Evolutionary conservation across 2,113 vertebrate species (phyloP), one percentile per base, ranked within the genome.

Genomic region (Mastomys coucha): DNA sequence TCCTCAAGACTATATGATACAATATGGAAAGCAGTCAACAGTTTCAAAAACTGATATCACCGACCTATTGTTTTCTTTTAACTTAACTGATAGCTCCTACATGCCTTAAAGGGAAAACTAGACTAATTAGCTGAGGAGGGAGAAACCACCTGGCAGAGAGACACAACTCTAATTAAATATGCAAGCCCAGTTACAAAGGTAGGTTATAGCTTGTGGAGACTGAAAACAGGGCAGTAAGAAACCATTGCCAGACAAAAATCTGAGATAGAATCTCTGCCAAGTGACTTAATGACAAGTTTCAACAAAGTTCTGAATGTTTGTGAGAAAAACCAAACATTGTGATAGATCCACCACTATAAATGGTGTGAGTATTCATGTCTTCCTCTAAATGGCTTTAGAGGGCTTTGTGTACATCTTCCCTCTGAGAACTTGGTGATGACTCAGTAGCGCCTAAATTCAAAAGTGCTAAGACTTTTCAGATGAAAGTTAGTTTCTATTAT

Each of bases 1-100:
- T 97, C 96, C 97, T 97, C 97, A 49, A 19, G 77, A 91, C 95
- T 92, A 93, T 97, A 75, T 97, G 96, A 22, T 75, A 94, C 94
- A 97, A 97, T 96, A 95, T 3, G 94, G 91, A 96, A 91, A 56
- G 92, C 95, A 97, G 98, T 97, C 98, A 97, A 96, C 96, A 93
- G 95, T 91, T 94, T 98, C 88, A 97, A 96, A 98, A 97, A 91
- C 96, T 98, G 98, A 98, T 97, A 98, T 97, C 28, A 4, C 95
- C 39, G 2, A 51, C 75, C 93, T 89, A 0, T 97, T 96, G 97
- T 98, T 98, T 98, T 97, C 94, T 93, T 98, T 91, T 93, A 92
- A 94, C 51, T 97, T 97, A 98, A 97, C 86, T 95, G 93, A 98
- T 98, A 90, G 93, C 88, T 98, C 97, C 33, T 98, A 20, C 89